Percentiles rank a stretch among this genome's conserved stretches.
phyloP scores from a whole-genome alignment of 2,888 invertebrate species.

The Hypolimnas misippus region DNA sequence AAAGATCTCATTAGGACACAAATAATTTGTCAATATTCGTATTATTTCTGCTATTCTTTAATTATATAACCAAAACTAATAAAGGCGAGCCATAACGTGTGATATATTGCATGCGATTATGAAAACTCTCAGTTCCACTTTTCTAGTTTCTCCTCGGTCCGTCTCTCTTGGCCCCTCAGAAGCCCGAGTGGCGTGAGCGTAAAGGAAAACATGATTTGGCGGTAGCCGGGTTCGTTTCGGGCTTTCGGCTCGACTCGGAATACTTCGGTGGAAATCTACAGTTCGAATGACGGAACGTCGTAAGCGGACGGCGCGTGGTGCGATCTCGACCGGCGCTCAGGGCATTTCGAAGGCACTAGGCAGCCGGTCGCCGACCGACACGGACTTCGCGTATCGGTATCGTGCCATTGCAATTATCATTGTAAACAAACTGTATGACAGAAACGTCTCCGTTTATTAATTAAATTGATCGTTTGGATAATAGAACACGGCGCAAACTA shows the following conservation, averaged over 20 bases:
- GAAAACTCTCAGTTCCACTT: conserved; percentile 38
- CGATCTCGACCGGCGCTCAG: conserved; percentile 47
- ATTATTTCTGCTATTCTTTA: conserved; percentile 2
- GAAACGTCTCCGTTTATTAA: conserved; percentile 61
- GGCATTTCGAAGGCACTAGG: conserved; percentile 39
- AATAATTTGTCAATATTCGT: conserved; percentile 2
- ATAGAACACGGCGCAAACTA: conserved; percentile 18
- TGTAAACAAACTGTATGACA: conserved; percentile 73
- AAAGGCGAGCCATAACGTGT: conserved; percentile 28
- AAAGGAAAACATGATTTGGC: conserved; percentile 59
- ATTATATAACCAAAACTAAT: conserved; percentile 35
- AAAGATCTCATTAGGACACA: background rate
- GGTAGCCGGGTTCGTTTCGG: conserved; percentile 58
- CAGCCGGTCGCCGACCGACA: conserved; percentile 51
- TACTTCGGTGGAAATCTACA: conserved; percentile 49
- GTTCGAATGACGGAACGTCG: conserved; percentile 38
- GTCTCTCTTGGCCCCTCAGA: conserved; percentile 31
- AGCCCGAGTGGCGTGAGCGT: conserved; percentile 52
- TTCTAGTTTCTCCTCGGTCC: conserved; percentile 39
- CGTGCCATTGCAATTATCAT: conserved; percentile 46
- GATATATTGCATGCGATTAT: conserved; percentile 39
- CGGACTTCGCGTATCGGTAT: conserved; percentile 35
- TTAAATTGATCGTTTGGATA: conserved; percentile 53
- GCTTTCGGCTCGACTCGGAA: conserved; percentile 60
- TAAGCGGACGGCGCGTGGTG: conserved; percentile 57